Percentiles rank a stretch among this genome's conserved stretches.
Evolutionary conservation across 35 echinoderm and acorn worm species (phyloP).

Genomic region (Lytechinus variegatus): DNA sequence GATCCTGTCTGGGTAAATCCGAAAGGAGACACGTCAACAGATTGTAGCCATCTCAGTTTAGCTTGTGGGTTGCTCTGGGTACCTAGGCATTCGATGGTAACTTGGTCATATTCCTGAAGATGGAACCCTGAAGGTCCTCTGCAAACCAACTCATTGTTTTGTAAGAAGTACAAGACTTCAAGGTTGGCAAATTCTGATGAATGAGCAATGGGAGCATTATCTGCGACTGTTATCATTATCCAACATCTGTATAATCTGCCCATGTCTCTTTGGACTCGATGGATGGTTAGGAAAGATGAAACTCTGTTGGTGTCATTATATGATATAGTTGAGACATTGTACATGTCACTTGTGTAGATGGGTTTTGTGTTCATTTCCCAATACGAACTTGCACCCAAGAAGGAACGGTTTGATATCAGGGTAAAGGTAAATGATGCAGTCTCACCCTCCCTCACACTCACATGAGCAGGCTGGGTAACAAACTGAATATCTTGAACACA

Average conservation of each 20-base stretch:
- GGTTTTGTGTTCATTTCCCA: background rate
- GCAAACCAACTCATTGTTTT: background rate
- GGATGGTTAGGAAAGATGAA: background rate
- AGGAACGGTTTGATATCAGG: background rate
- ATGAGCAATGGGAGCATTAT: no score
- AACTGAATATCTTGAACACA: background rate
- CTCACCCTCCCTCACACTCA: no score
- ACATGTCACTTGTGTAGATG: background rate
- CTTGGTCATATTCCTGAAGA: background rate
- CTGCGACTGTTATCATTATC: background rate
- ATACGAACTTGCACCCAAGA: background rate
- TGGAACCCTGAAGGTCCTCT: background rate
- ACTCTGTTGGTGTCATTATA: background rate
- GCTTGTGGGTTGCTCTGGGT: background rate
- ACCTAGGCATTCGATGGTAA: background rate
- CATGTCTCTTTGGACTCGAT: background rate
- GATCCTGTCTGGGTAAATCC: background rate
- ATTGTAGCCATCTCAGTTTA: background rate
- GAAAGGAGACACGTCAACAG: background rate
- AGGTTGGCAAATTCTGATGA: no score
- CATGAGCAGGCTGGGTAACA: no score
- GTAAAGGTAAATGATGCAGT: background rate
- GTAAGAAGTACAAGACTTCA: background rate
- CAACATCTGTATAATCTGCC: background rate
- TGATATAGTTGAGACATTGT: background rate